Percentiles rank a stretch among this genome's conserved stretches.
These are phyloP conservation scores for Ophioderma brevispina DNA, from an alignment of 35 echinoderm and acorn worm genomes.

Conservation along the genomic window DNA sequence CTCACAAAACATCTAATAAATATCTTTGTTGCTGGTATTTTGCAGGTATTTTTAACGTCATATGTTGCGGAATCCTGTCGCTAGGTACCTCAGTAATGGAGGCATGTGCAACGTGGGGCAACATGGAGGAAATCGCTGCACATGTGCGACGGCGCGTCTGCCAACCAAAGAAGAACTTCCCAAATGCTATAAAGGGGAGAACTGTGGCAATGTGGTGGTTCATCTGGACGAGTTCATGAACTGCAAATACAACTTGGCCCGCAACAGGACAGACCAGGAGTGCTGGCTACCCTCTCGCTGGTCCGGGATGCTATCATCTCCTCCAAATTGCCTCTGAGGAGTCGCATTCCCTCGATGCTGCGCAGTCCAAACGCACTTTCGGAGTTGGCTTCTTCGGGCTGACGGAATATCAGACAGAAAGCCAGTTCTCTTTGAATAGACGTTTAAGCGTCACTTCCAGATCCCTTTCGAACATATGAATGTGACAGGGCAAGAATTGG, in stretches of 20 bases:
- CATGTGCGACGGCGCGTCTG: slow-evolving; percentile 75
- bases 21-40: too few relatives aligned
- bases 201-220: slow-evolving; percentile 67
- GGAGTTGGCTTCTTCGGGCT: slow-evolving; percentile 85
- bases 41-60: slow-evolving; percentile 94
- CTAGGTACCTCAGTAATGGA: slow-evolving; percentile 89
- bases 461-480: slow-evolving; percentile 65
- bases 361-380: slow-evolving; percentile 82
- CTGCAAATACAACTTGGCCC: slow-evolving; percentile 83
- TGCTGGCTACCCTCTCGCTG: slow-evolving; percentile 80
- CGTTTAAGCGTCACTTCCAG: slow-evolving; percentile 77
- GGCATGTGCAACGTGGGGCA: slow-evolving; percentile 84
- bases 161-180: slow-evolving; percentile 67
- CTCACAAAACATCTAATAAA: too few relatives aligned
- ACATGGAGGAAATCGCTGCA: slow-evolving; percentile 78
- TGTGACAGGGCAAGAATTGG: slow-evolving; percentile 39
- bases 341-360: slow-evolving; percentile 66
- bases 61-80: slow-evolving; percentile 74
- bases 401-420: slow-evolving; percentile 81
- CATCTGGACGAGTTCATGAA: slow-evolving; percentile 82
- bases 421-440: slow-evolving; percentile 91
- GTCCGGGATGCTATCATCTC: slow-evolving; percentile 89
- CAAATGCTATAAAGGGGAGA: slow-evolving; percentile 51
- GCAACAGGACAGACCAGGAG: slow-evolving; percentile 85
- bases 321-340: slow-evolving; percentile 43